A percentile compares a stretch with the other conserved stretches of the same genome.
Evolutionary conservation across 2,797 vertebrate genomes (phyloP).

Genomic region (Lacerta viridis): DNA sequence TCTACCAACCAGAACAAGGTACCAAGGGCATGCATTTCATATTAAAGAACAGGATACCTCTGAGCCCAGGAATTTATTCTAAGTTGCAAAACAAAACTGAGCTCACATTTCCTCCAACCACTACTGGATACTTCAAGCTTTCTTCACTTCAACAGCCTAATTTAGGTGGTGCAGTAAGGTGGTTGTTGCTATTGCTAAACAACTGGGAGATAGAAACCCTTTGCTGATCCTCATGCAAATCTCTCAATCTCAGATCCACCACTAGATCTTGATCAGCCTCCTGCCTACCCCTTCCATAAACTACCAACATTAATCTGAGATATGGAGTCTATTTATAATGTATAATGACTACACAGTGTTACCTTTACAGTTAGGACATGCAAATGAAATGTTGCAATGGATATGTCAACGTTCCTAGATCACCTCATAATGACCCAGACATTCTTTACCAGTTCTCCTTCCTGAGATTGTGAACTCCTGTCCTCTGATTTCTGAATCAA

Average conservation of each 20-base stretch:
- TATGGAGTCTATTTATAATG: background rate
- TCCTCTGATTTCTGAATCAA: background rate
- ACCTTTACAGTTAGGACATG: slow-evolving; percentile 5
- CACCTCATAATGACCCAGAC: background rate
- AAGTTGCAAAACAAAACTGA: background rate
- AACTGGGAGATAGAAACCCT: background rate
- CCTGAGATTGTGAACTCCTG: background rate
- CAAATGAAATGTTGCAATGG: background rate
- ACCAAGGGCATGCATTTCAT: background rate
- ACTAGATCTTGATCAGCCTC: background rate
- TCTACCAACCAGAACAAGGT: background rate
- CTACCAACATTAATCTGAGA: background rate
- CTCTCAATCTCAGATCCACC: background rate
- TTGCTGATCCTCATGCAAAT: background rate
- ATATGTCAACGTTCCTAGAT: background rate
- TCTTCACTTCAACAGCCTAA: too few relatives aligned
- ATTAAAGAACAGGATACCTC: background rate
- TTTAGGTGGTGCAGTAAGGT: too few relatives aligned
- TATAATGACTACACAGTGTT: background rate
- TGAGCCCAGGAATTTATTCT: background rate
- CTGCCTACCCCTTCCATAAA: background rate
- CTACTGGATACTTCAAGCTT: too few relatives aligned
- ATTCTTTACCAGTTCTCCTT: background rate
- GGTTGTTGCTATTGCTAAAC: too few relatives aligned
- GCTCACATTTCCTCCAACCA: too few relatives aligned